Percentiles rank a stretch among this genome's conserved stretches.
These are phyloP conservation scores for Coracias cyanogaster DNA, from an alignment of 2,797 vertebrate species.

Conservation along the genomic window DNA sequence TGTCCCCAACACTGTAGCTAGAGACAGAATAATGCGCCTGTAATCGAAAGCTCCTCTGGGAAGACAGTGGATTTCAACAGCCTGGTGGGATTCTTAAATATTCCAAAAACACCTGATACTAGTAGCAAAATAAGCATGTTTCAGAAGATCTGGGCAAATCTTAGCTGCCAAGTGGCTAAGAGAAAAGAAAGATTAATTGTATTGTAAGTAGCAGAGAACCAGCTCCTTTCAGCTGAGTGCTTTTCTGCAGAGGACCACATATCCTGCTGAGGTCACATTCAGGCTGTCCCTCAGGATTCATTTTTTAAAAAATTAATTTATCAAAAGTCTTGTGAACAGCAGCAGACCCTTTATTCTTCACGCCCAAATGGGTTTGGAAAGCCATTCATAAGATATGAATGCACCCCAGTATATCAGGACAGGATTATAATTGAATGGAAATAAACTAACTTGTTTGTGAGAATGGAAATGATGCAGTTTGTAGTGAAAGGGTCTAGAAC, in stretches of 20 bases:
- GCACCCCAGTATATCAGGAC: neutral
- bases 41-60: conserved; percentile 22
- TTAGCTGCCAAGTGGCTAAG: neutral
- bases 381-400: conserved; percentile 2
- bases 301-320: conserved; percentile 13
- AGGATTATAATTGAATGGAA: conserved; percentile 37
- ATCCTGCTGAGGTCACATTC: conserved; percentile 24
- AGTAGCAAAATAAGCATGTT: neutral
- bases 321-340: conserved; percentile 20
- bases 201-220: neutral
- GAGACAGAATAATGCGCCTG: neutral
- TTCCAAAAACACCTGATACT: neutral
- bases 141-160: conserved; percentile 10
- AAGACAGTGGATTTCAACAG: neutral
- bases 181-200: neutral
- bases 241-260: neutral
- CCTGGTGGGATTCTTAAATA: neutral
- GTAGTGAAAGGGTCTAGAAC: neutral
- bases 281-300: neutral
- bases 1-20: conserved; percentile 2
- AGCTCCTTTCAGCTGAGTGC: neutral
- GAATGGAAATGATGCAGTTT: neutral
- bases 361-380: neutral
- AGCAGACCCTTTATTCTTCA: neutral
- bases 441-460: conserved; percentile 8